These are phyloP conservation scores for Caenorhabditis doughertyi DNA, from an alignment of 2,888 invertebrate species.

Conservation along the genomic window DNA sequence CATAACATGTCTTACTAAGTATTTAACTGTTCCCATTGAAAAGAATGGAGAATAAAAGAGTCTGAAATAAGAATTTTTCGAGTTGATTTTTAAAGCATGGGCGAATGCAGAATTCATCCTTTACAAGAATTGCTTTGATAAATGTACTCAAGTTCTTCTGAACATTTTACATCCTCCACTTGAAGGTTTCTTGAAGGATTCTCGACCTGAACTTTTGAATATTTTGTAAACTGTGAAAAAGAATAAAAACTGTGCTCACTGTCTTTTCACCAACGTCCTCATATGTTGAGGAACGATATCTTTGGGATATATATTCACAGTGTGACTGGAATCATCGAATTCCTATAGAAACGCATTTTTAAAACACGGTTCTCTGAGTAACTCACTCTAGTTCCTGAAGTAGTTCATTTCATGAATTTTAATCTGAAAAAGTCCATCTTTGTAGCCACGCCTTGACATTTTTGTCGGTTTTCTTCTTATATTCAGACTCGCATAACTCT, in stretches of 20 bases:
- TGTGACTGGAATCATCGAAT: no score
- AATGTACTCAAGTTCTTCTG: constrained; percentile 22
- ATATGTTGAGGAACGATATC: constrained; percentile 37
- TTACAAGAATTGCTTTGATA: constrained; percentile 49
- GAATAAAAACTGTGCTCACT: not conserved
- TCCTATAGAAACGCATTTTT: no score
- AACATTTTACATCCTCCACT: constrained; percentile 52
- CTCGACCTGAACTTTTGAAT: constrained; percentile 37
- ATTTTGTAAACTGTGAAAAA: not conserved
- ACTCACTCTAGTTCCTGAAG: no score
- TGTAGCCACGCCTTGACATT: no score
- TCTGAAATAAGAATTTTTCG: no score
- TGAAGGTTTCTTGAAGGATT: constrained; percentile 53
- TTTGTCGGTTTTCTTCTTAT: no score
- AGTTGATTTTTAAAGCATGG: constrained; percentile 46
- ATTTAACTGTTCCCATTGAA: not conserved
- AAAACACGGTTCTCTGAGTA: no score
- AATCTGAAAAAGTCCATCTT: no score
- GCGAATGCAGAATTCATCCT: constrained; percentile 49
- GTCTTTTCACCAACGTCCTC: constrained; percentile 58
- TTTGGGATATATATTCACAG: no score
- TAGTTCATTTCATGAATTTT: no score
- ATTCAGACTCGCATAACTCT: not conserved
- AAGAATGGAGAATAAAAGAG: no score
- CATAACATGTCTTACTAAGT: no score